Percentiles rank a stretch among this genome's conserved stretches.
These are phyloP conservation scores for Amazona guildingii DNA, from an alignment of 2,113 vertebrate genomes.

Conservation along the genomic window DNA sequence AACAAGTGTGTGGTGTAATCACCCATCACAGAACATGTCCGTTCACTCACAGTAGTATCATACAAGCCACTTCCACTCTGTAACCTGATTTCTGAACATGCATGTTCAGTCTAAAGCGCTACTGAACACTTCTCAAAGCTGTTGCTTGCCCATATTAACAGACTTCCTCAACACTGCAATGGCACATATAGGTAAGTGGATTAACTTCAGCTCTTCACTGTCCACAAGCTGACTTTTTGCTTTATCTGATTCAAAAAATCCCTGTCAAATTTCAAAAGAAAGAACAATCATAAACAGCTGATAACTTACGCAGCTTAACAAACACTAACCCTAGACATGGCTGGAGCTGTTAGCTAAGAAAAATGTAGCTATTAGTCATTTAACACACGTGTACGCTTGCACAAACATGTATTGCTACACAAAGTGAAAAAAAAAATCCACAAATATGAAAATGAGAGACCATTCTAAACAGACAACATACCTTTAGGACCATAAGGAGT, in stretches of 20 bases:
- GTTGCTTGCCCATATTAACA: not conserved
- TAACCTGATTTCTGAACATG: not conserved
- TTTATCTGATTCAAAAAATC: not conserved
- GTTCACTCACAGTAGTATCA: fast-evolving
- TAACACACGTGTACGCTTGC: not conserved
- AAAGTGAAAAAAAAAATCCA: not conserved
- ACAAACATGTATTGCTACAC: not conserved
- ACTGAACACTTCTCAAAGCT: not conserved
- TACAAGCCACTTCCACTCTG: not conserved
- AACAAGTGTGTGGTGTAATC: not conserved
- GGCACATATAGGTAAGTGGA: fast-evolving
- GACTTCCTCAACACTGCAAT: fast-evolving
- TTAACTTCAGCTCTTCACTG: not conserved
- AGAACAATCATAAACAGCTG: not conserved
- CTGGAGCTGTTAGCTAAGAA: not conserved
- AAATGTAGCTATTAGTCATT: not conserved
- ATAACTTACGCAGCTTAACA: not conserved
- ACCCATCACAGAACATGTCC: fast-evolving
- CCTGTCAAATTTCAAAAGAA: not conserved
- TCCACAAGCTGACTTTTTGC: not conserved
- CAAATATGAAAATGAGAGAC: not conserved
- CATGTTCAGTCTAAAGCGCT: not conserved
- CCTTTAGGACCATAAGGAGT: not conserved
- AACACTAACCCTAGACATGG: not conserved
- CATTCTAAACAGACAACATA: not conserved